Evolutionary conservation across 1,140 invertebrate species (phyloP), one percentile per base, ranked within the genome.

Genomic region (Zaprionus capensis): DNA sequence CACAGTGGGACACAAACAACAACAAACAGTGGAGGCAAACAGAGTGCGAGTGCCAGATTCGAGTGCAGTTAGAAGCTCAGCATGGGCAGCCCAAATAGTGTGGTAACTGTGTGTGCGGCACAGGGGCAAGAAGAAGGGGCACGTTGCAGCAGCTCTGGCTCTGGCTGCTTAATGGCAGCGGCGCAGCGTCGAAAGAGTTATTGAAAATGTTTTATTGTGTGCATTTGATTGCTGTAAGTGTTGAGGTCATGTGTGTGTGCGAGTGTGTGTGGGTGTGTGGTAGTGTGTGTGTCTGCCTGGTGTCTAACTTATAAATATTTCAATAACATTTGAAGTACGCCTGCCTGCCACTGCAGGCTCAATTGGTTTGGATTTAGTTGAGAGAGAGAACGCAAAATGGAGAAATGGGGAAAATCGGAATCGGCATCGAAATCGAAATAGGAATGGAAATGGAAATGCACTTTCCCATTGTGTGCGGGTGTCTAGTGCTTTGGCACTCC

Each of bases 171-270:
- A 88, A 88, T 90, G 85, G 85, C 59, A 65, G 66, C 72, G 85
- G 80, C 63, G 67, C 79, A 75, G 85, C 82, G 78, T 77, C 85
- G 81, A 90, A 90, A 90, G 85, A 91, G 86, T 90, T 90, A 90
- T 90, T 90, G 86, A 90, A 90, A 90, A 90, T 90, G 85, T 90
- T 90, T 90, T 90, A 91, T 90, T 91, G 86, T 90, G 75, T 90
- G 84, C 81, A 90, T 87, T 87, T 87, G 84, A 87, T 87, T 87
- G 84, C 84, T 90, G 84, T 88, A 90, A 88, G 84, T 88, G 83
- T 88, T 83, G 78, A 81, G 81, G 66, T 74, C 65, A 22, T 55
- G 36, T 46, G 56, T 69, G 38, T 31, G 57, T 9, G 62, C 64
- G 38, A 69, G 58, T 58, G 62, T 46, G 66, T 68, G 78, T 69